Conservation (phyloP, 2,888 invertebrate species). For the Allacma fusca region DNA sequence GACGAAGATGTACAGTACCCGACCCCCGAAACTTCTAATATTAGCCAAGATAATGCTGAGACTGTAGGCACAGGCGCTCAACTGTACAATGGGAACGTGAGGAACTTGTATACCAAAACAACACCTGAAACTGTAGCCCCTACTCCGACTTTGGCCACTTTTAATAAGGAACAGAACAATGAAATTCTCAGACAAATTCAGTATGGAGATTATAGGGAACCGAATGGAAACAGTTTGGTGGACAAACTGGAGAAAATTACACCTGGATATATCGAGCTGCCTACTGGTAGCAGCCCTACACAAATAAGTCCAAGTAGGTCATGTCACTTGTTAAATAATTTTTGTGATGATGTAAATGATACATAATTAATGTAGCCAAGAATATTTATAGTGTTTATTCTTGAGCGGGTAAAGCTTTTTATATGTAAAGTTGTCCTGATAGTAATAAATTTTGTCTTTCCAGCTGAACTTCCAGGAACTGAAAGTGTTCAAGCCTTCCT, state of each 20-base stretch:
- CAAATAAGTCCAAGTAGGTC: conserved; percentile 34
- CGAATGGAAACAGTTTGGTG: conserved; percentile 43
- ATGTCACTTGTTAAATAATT: conserved; percentile 11
- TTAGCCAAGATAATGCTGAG: conserved; percentile 40
- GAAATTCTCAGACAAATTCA: conserved; percentile 54
- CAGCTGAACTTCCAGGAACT: conserved; percentile 46
- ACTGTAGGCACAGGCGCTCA: conserved; percentile 49
- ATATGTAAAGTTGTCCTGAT: too few relatives aligned
- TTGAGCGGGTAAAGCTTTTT: too few relatives aligned
- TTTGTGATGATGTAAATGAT: background rate
- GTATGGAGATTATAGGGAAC: conserved; percentile 51
- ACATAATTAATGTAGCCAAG: conserved; percentile 3
- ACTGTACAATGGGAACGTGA: conserved; percentile 52
- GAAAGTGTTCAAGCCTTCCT: conserved; percentile 45
- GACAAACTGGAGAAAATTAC: conserved; percentile 40
- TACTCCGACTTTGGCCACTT: conserved; percentile 17
- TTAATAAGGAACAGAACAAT: conserved; percentile 46
- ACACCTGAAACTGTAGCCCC: conserved; percentile 36
- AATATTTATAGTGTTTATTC: too few relatives aligned
- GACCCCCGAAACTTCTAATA: conserved; percentile 43
- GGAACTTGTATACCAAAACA: conserved; percentile 43
- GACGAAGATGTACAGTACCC: conserved; percentile 48
- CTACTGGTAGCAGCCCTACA: conserved; percentile 29
- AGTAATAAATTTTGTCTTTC: too few relatives aligned
- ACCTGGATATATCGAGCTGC: conserved; percentile 42